phyloP scores from a whole-genome alignment of 64 coral and sea anemone genomes.

The Anthopleura sola region DNA sequence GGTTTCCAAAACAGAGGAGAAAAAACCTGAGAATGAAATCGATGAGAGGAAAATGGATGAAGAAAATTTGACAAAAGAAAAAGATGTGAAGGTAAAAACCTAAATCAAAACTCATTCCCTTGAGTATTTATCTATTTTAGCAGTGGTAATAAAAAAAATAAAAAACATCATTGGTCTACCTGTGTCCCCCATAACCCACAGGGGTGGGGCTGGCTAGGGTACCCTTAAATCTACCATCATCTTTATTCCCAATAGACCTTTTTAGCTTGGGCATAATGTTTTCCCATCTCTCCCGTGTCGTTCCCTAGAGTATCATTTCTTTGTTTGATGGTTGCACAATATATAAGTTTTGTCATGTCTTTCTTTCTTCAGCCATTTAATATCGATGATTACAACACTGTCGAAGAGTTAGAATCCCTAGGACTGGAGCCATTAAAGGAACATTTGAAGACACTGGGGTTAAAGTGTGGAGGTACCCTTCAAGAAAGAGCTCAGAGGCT shows the following conservation, averaged over 20 bases:
- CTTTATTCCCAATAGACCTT: too few species aligned
- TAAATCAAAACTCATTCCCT: background rate
- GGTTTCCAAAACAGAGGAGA: background rate
- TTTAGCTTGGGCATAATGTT: too few species aligned
- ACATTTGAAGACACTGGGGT: constrained; percentile 65
- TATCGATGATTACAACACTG: constrained; percentile 59
- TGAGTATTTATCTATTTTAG: too few species aligned
- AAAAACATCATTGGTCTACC: too few species aligned
- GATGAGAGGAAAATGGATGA: background rate
- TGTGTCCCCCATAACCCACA: too few species aligned
- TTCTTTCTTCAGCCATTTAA: constrained; percentile 26
- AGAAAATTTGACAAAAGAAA: background rate
- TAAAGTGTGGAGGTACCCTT: constrained; percentile 96
- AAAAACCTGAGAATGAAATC: background rate
- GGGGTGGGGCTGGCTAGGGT: too few species aligned
- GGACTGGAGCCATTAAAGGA: constrained; percentile 77
- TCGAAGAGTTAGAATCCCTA: constrained; percentile 56
- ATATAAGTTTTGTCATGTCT: too few species aligned
- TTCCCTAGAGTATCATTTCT: too few species aligned
- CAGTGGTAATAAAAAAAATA: too few species aligned
- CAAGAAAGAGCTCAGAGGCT: constrained; percentile 93
- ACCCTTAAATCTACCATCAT: too few species aligned
- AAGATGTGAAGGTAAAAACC: background rate
- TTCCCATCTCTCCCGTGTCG: too few species aligned
- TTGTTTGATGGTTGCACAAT: too few species aligned